A percentile compares a stretch with the other conserved stretches of the same genome.
These are phyloP conservation scores for Brachystomella parvula DNA, from an alignment of 1,140 invertebrate genomes.

Conservation along the genomic window DNA sequence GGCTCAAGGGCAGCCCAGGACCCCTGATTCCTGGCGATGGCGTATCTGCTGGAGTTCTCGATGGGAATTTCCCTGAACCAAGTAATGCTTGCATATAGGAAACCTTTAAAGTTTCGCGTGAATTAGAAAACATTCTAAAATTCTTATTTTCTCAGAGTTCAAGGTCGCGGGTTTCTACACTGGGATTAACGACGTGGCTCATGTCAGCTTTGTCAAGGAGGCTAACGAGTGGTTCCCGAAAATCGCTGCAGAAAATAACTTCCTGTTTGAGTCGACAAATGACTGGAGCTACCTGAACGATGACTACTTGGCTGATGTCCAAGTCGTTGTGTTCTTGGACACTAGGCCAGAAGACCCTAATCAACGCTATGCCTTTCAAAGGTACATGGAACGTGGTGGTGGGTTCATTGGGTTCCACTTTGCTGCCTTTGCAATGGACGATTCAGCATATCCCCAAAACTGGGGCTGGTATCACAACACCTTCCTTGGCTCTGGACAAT, in stretches of 20 bases:
- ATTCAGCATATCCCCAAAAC: slow-evolving; percentile 18
- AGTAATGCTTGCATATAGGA: too few species aligned
- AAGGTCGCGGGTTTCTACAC: slow-evolving; percentile 21
- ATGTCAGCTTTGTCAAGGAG: slow-evolving; percentile 22
- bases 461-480: slow-evolving; percentile 31
- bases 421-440: slow-evolving; percentile 12
- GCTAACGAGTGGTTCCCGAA: slow-evolving; percentile 18
- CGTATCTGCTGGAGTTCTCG: too few species aligned
- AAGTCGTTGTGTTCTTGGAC: slow-evolving; percentile 28
- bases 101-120: too few species aligned
- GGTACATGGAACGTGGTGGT: slow-evolving; percentile 21
- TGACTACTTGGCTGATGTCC: slow-evolving; percentile 1
- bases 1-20: background rate
- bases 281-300: slow-evolving; percentile 27
- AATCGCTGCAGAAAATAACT: slow-evolving; percentile 8
- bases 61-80: too few species aligned
- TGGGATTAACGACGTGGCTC: slow-evolving; percentile 14
- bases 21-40: background rate
- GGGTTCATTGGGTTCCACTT: slow-evolving; percentile 22
- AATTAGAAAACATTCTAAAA: too few species aligned
- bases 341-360: slow-evolving; percentile 17
- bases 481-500: slow-evolving; percentile 27
- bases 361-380: slow-evolving; percentile 25
- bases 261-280: slow-evolving; percentile 16
- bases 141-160: slow-evolving; percentile 15